Conservation (phyloP, 2,888 invertebrate genomes). For the Volucella zonaria region DNA sequence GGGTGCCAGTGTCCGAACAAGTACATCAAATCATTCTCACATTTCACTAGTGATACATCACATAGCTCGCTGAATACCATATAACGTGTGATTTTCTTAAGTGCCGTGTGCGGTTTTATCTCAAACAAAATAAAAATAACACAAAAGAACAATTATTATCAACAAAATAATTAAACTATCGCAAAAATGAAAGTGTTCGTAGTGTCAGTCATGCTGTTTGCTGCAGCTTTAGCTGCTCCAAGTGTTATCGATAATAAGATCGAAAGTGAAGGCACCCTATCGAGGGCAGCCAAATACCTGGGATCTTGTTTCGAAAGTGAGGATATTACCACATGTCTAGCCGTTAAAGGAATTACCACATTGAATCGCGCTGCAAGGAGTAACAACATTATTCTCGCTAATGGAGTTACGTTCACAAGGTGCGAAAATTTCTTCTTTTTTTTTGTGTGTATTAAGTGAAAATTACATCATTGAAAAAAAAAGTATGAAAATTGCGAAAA, state of each 20-base stretch:
- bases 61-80: constrained; percentile 48
- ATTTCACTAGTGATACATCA: constrained; percentile 79
- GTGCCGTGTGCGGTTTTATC: constrained; percentile 53
- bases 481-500: constrained; percentile 6
- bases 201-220: constrained; percentile 77
- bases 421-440: constrained; percentile 77
- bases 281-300: constrained; percentile 81
- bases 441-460: neutral
- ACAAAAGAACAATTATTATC: neutral
- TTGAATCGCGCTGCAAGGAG: constrained; percentile 85
- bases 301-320: constrained; percentile 82
- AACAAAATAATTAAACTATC: neutral
- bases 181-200: constrained; percentile 81
- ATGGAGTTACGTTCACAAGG: constrained; percentile 85
- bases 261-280: constrained; percentile 82
- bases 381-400: constrained; percentile 84
- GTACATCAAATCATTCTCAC: constrained; percentile 82
- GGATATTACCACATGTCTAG: constrained; percentile 84
- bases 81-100: constrained; percentile 18
- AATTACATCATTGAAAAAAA: constrained; percentile 30
- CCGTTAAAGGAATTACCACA: constrained; percentile 84
- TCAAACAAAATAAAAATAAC: constrained; percentile 47
- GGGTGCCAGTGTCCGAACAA: constrained; percentile 79
- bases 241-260: constrained; percentile 81
- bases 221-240: constrained; percentile 79